A percentile compares a stretch with the other conserved stretches of the same genome.
Conservation (phyloP, 2,113 vertebrate genomes). For the Colius striatus region DNA sequence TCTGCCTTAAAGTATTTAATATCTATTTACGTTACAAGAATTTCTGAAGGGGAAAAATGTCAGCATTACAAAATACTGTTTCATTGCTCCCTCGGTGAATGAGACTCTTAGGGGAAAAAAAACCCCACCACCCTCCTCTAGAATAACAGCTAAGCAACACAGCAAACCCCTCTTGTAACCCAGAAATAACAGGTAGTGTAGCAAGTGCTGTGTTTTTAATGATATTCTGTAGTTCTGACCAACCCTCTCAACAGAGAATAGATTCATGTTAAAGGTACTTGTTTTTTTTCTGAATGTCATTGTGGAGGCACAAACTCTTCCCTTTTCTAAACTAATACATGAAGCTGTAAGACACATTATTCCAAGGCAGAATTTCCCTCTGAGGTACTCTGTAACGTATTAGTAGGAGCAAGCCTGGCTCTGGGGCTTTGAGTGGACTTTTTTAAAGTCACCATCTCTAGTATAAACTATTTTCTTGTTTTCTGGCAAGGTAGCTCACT, state of each 20-base stretch:
- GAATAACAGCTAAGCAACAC: slow-evolving; percentile 3
- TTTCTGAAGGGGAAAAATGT: slow-evolving; percentile 20
- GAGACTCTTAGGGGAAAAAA: not conserved
- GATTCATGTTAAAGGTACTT: not conserved
- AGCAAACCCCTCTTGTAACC: not conserved
- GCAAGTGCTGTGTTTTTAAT: not conserved
- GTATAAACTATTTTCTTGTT: not conserved
- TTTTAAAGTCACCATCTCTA: not conserved
- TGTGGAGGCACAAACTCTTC: not conserved
- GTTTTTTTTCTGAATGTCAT: not conserved
- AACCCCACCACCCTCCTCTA: not conserved
- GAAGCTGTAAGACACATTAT: slow-evolving; percentile 1
- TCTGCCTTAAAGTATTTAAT: slow-evolving; percentile 67
- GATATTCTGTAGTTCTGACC: not conserved
- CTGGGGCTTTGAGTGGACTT: not conserved
- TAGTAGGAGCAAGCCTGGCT: not conserved
- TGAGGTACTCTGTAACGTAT: not conserved
- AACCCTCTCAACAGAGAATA: not conserved
- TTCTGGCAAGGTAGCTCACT: not conserved
- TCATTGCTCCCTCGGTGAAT: slow-evolving; percentile 49
- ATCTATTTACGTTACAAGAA: slow-evolving; percentile 58
- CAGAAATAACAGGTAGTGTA: not conserved
- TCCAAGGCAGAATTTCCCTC: slow-evolving; percentile 9
- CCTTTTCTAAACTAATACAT: not conserved
- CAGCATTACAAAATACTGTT: slow-evolving; percentile 43